Conservation (phyloP, 2,113 vertebrate species). For the Felis chaus region DNA sequence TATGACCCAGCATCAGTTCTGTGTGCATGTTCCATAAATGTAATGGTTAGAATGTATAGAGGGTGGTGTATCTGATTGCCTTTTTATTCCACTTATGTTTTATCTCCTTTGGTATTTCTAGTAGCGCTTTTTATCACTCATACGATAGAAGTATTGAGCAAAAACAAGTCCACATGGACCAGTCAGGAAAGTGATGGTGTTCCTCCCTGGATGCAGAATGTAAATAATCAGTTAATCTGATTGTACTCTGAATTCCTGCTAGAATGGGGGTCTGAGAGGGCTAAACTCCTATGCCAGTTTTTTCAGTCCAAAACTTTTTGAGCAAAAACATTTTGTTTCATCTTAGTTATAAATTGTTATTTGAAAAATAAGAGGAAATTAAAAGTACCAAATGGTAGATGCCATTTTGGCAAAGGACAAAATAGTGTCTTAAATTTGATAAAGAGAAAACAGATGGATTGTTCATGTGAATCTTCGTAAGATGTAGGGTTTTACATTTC, state of each 20-base stretch:
- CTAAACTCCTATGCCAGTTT: neutral
- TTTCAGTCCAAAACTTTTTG: constrained; percentile 4
- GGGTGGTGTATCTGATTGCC: neutral
- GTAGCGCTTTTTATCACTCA: neutral
- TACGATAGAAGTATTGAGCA: neutral
- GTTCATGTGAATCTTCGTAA: neutral
- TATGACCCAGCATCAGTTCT: neutral
- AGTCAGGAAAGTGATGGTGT: neutral
- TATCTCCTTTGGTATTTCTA: neutral
- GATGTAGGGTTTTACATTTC: constrained; percentile 30
- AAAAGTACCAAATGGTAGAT: neutral
- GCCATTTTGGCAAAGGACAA: neutral
- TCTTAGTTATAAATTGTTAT: neutral
- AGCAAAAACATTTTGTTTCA: constrained; percentile 49
- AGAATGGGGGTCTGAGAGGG: neutral
- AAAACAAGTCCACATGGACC: neutral
- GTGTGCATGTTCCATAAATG: neutral
- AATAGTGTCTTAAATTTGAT: constrained; percentile 20
- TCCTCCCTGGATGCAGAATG: neutral
- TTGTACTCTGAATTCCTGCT: neutral
- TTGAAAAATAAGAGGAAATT: constrained; percentile 32
- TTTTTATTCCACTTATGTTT: neutral
- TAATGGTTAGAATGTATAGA: neutral
- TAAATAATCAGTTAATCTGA: neutral
- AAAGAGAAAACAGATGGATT: constrained; percentile 16